These are phyloP conservation scores for Apis dorsata DNA, from an alignment of 1,140 invertebrate genomes.

Conservation along the genomic window DNA sequence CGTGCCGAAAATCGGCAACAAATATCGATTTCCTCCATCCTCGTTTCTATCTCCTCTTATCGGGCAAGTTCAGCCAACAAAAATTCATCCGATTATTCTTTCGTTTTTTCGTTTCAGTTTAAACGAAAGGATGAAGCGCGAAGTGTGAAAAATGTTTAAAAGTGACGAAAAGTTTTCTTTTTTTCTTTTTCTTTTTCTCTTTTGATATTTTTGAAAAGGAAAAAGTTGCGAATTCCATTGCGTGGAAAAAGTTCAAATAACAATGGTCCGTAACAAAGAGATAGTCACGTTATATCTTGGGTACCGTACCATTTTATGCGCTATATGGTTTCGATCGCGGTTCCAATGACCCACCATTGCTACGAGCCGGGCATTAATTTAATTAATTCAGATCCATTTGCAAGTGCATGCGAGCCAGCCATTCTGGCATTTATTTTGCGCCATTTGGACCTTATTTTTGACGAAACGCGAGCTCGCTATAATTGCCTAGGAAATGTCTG, in stretches of 20 bases:
- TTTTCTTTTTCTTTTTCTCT: neutral
- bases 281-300: neutral
- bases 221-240: neutral
- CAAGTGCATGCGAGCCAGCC: conserved; percentile 45
- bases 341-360: conserved; percentile 54
- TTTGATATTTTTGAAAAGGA: neutral
- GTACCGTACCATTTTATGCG: conserved; percentile 28
- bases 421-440: conserved; percentile 60
- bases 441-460: conserved; percentile 56
- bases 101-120: neutral
- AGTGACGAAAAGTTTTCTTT: neutral
- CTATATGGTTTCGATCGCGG: conserved; percentile 43
- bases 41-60: neutral
- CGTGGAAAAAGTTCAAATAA: conserved; percentile 15
- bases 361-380: conserved; percentile 61
- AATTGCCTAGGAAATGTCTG: no score
- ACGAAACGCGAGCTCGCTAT: conserved; percentile 8
- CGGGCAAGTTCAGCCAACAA: neutral
- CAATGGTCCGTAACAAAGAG: conserved; percentile 41
- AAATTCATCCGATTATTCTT: neutral
- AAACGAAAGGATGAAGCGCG: neutral
- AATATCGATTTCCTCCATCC: conserved; percentile 35
- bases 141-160: neutral
- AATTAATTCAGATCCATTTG: conserved; percentile 65
- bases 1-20: conserved; percentile 53